Evolutionary conservation across 2,797 vertebrate species (phyloP).

Genomic region (Odontamblyopus rebecca): DNA sequence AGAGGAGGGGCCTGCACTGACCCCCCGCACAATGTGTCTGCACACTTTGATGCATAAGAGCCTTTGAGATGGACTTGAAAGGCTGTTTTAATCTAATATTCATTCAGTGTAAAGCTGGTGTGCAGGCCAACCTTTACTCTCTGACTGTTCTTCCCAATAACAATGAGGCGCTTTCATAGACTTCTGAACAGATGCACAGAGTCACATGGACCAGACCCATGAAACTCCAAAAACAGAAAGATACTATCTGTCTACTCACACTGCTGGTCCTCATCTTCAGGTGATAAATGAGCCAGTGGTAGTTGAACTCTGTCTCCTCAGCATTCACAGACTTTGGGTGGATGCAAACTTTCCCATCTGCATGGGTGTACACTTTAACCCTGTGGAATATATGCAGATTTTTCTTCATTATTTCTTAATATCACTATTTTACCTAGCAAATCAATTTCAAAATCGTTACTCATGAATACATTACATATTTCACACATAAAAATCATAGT

Average conservation of each 20-base stretch:
- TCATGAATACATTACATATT: too few species aligned
- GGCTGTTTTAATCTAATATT: conserved; percentile 74
- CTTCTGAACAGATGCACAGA: conserved; percentile 1
- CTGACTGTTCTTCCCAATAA: conserved; percentile 24
- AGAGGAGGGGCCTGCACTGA: conserved; percentile 29
- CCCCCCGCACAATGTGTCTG: conserved; percentile 41
- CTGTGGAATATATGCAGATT: conserved; percentile 58
- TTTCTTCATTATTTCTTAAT: not conserved
- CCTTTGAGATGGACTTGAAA: conserved; percentile 72
- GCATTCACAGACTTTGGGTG: conserved; percentile 98
- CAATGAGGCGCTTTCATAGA: conserved; percentile 10
- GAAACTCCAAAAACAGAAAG: not conserved
- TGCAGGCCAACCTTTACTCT: conserved; percentile 58
- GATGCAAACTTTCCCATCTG: conserved; percentile 91
- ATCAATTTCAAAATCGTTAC: too few species aligned
- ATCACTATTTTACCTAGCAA: too few species aligned
- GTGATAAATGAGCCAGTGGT: conserved; percentile 97
- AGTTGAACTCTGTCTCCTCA: conserved; percentile 90
- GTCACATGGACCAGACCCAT: not conserved
- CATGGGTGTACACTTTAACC: conserved; percentile 93
- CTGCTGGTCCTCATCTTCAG: conserved; percentile 98
- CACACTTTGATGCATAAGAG: conserved; percentile 71
- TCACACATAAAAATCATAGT: too few species aligned
- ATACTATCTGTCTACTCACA: conserved; percentile 71
- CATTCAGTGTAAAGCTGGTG: conserved; percentile 54